Evolutionary conservation across 2,888 invertebrate genomes (phyloP).

Genomic region (Nematopogon swammerdamellus): DNA sequence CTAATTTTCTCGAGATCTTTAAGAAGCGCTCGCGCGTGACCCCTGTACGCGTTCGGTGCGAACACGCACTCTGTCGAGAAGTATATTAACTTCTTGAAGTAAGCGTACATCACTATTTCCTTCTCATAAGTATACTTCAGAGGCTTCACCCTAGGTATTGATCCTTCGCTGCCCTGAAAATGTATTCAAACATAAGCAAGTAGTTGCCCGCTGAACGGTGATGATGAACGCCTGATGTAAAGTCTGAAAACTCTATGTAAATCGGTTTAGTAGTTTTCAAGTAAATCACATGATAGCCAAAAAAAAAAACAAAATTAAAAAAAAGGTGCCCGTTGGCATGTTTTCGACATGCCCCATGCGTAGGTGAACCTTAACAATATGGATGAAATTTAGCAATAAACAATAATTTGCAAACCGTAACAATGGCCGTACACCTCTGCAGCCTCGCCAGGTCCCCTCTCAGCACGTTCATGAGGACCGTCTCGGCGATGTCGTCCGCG

Average conservation of each 20-base stretch:
- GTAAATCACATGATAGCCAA: no score
- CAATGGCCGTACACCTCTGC: constrained; percentile 86
- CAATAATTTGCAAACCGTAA: no score
- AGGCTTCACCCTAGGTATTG: constrained; percentile 91
- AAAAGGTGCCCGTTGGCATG: no score
- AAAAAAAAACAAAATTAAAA: no score
- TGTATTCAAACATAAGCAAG: no score
- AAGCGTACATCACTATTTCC: constrained; percentile 99
- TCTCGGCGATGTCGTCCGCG: constrained; percentile 98
- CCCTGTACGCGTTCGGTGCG: constrained; percentile 96
- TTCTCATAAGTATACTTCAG: constrained; percentile 98
- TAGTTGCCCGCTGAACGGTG: no score
- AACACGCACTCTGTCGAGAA: constrained; percentile 99
- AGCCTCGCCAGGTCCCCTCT: constrained; percentile 95
- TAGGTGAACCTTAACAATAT: no score
- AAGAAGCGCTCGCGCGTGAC: constrained; percentile 83
- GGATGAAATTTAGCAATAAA: no score
- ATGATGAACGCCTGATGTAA: no score
- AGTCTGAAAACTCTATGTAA: no score
- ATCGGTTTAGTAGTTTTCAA: no score
- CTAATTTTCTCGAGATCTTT: constrained; percentile 95
- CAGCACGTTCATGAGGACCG: constrained; percentile 95
- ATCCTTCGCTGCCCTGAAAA: constrained; percentile 69
- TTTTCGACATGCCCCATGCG: no score
- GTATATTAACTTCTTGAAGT: constrained; percentile 92